Percentiles rank a stretch among this genome's conserved stretches.
Conservation (phyloP, 2,888 invertebrate genomes). For the Ferdinandea cuprea region DNA sequence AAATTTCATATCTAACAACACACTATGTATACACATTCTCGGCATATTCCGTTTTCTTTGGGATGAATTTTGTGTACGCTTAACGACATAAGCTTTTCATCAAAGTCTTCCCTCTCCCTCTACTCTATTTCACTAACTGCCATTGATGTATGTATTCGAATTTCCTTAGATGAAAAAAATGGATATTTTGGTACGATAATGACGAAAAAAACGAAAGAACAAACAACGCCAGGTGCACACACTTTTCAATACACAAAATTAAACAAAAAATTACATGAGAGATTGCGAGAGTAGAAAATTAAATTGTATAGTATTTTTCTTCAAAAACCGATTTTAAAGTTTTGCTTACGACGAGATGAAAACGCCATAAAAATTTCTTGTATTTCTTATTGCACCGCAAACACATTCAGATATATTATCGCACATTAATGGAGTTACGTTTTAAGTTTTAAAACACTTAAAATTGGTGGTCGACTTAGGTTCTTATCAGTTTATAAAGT, state of each 20-base stretch:
- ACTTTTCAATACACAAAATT: constrained; percentile 44
- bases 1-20: constrained; percentile 30
- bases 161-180: constrained; percentile 34
- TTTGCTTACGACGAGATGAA: constrained; percentile 26
- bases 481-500: constrained; percentile 66
- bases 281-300: constrained; percentile 48
- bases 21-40: constrained; percentile 28
- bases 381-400: constrained; percentile 21
- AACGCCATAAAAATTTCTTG: constrained; percentile 53
- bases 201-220: constrained; percentile 33
- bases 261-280: constrained; percentile 20
- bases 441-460: constrained; percentile 37
- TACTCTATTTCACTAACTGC: constrained; percentile 59
- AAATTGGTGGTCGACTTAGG: constrained; percentile 46
- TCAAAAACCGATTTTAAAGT: constrained; percentile 34
- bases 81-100: constrained; percentile 68
- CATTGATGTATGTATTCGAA: constrained; percentile 64
- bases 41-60: constrained; percentile 67
- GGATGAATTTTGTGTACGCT: constrained; percentile 69
- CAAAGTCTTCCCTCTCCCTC: constrained; percentile 59
- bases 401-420: constrained; percentile 19
- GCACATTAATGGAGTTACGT: constrained; percentile 5
- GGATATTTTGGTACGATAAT: constrained; percentile 42
- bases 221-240: constrained; percentile 59
- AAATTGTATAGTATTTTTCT: constrained; percentile 30